phyloP scores from a whole-genome alignment of 2,113 vertebrate genomes.

The Mugil cephalus region DNA sequence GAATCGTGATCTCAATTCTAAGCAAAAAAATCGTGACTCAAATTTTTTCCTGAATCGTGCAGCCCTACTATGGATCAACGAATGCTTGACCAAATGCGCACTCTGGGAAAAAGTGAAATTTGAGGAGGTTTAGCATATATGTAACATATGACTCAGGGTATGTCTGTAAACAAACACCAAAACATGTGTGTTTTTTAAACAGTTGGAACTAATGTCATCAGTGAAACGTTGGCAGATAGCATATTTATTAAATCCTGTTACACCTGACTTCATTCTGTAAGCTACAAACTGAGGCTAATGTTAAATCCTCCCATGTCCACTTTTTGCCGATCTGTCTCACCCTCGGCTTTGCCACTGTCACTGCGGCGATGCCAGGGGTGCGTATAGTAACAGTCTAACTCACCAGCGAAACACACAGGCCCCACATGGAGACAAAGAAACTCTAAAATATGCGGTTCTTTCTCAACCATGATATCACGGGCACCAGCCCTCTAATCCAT shows the following conservation, averaged over 20 bases:
- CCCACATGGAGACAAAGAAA: conserved; percentile 73
- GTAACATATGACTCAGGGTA: neutral
- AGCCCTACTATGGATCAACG: too few species aligned
- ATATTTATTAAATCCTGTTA: neutral
- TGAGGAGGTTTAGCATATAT: neutral
- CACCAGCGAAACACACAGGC: conserved; percentile 58
- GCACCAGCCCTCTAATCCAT: conserved; percentile 80
- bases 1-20: too few species aligned
- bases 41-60: too few species aligned
- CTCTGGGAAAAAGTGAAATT: neutral
- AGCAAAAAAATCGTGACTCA: too few species aligned
- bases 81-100: neutral
- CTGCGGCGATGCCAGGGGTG: conserved; percentile 61
- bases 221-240: conserved; percentile 11
- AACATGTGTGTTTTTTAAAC: neutral
- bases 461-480: conserved; percentile 73
- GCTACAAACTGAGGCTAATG: conserved; percentile 29
- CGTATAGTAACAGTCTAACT: conserved; percentile 62
- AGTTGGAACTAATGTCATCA: neutral
- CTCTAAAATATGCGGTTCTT: conserved; percentile 73
- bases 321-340: conserved; percentile 50
- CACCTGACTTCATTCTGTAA: conserved; percentile 37
- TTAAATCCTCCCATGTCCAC: conserved; percentile 51
- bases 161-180: neutral
- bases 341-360: conserved; percentile 54